phyloP scores from a whole-genome alignment of 1,140 invertebrate species.

The Rhopalosiphum maidis region DNA sequence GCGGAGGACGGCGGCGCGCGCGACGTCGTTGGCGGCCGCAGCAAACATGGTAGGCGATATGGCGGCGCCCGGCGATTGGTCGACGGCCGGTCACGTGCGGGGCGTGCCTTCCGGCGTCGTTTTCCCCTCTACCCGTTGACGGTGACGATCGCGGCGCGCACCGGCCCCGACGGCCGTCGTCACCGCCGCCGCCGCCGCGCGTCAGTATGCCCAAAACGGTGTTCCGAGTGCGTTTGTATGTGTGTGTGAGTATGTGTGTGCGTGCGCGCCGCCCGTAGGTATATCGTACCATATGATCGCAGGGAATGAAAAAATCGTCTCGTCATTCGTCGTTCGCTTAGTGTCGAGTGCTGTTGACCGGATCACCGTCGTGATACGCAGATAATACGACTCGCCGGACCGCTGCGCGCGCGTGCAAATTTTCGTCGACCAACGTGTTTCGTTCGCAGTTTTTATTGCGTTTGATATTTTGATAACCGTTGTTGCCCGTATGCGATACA shows the following conservation, averaged over 20 bases:
- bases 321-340: slow-evolving; percentile 23
- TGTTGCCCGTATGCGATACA: not conserved
- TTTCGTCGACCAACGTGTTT: not conserved
- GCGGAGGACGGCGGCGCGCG: not conserved
- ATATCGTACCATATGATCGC: slow-evolving; percentile 1
- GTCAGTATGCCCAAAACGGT: slow-evolving; percentile 47
- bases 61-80: slow-evolving; percentile 67
- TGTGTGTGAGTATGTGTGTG: not conserved
- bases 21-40: not conserved
- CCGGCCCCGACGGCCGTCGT: not conserved
- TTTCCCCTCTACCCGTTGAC: slow-evolving; percentile 60
- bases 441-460: not conserved
- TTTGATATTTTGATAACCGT: not conserved
- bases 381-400: not conserved
- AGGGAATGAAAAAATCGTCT: slow-evolving; percentile 38
- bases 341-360: slow-evolving; percentile 40
- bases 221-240: not conserved
- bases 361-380: not conserved
- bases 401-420: not conserved
- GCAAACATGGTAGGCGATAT: slow-evolving; percentile 56
- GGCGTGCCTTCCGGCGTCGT: slow-evolving; percentile 66
- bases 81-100: slow-evolving; percentile 66
- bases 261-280: not conserved
- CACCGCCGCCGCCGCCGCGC: slow-evolving; percentile 59
- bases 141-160: slow-evolving; percentile 59